Conservation (phyloP, 2,797 vertebrate genomes). For the Melanogrammus aeglefinus region DNA sequence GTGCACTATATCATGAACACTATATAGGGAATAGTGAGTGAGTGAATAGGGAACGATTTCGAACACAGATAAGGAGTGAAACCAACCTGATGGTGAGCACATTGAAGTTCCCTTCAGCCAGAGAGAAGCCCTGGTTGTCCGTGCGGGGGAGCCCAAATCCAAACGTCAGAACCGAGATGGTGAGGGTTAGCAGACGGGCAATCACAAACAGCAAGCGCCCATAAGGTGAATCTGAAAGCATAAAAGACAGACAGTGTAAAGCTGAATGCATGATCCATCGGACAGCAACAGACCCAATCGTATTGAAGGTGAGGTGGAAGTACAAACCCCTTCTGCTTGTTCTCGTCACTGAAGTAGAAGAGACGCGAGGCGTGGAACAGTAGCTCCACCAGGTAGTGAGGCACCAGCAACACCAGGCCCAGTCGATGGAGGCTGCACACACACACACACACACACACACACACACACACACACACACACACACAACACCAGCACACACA, state of each 20-base stretch:
- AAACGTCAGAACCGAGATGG: slow-evolving; percentile 81
- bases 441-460: neutral
- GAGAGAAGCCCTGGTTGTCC: slow-evolving; percentile 79
- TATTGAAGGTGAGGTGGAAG: neutral
- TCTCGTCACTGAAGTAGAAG: slow-evolving; percentile 86
- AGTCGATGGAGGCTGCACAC: slow-evolving; percentile 77
- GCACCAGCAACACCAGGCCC: slow-evolving; percentile 81
- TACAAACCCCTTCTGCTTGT: slow-evolving; percentile 83
- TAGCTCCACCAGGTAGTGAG: slow-evolving; percentile 85
- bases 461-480: neutral
- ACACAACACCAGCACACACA: neutral
- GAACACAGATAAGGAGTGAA: neutral
- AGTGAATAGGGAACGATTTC: too few relatives aligned
- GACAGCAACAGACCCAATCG: neutral
- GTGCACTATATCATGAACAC: too few relatives aligned
- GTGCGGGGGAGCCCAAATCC: slow-evolving; percentile 81
- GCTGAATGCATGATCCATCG: neutral
- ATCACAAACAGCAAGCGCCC: slow-evolving; percentile 84
- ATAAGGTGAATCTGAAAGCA: slow-evolving; percentile 77
- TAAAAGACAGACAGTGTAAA: neutral
- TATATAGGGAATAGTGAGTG: too few relatives aligned
- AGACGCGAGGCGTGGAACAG: slow-evolving; percentile 84
- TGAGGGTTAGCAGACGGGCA: slow-evolving; percentile 82
- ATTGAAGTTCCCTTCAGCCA: slow-evolving; percentile 79
- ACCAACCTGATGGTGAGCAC: slow-evolving; percentile 79